Percentiles rank a stretch among this genome's conserved stretches.
Conservation (phyloP, 2,113 vertebrate genomes). For the Cairina moschata region DNA sequence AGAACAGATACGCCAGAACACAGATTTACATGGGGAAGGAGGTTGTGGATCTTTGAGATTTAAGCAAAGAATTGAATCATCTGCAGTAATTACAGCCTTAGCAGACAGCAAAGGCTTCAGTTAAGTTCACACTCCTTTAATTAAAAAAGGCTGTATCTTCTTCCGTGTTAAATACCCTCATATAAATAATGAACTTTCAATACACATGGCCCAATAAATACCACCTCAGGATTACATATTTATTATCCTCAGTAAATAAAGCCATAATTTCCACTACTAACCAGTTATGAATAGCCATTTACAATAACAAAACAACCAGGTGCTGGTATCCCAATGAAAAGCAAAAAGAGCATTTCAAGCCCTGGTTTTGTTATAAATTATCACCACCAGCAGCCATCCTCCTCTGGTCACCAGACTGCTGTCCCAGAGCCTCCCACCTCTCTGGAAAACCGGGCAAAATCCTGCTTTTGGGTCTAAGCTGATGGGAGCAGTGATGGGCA, state of each 20-base stretch:
- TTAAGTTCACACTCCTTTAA: constrained; percentile 1
- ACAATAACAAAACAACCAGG: constrained; percentile 24
- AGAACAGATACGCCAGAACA: neutral
- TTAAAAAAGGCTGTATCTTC: constrained; percentile 26
- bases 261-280: neutral
- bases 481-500: neutral
- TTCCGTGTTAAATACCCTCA: neutral
- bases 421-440: neutral
- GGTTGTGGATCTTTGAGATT: constrained; percentile 19
- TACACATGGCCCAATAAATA: neutral
- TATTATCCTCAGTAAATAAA: constrained; percentile 35
- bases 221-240: neutral
- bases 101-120: constrained; percentile 21
- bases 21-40: neutral
- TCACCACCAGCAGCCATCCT: neutral
- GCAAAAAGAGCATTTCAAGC: neutral
- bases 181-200: constrained; percentile 47
- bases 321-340: neutral
- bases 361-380: neutral
- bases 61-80: neutral
- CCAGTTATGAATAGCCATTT: neutral
- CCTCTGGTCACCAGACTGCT: neutral
- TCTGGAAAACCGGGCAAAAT: neutral
- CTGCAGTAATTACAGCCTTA: constrained; percentile 14
- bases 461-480: constrained; percentile 12